These are phyloP conservation scores for Wiebesia pumilae DNA, from an alignment of 1,140 invertebrate genomes.

Conservation along the genomic window DNA sequence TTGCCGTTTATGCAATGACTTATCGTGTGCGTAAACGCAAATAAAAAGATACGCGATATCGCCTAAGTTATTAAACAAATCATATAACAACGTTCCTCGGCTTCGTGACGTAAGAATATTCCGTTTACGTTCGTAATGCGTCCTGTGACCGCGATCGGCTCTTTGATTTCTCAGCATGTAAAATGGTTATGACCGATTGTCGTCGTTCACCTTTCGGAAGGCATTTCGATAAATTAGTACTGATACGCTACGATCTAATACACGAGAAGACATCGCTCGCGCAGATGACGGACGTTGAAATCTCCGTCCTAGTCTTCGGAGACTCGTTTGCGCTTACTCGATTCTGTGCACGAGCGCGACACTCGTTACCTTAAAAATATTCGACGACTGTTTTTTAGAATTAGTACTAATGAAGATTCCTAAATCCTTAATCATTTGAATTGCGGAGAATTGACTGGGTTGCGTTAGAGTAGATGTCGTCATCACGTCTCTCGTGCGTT, in stretches of 20 bases:
- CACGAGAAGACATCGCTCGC: constrained; percentile 33
- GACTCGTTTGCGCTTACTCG: background rate
- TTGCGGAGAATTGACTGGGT: background rate
- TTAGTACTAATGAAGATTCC: no score
- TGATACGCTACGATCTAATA: background rate
- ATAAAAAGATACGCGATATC: background rate
- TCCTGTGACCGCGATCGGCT: background rate
- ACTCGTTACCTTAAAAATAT: background rate
- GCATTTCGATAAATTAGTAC: background rate
- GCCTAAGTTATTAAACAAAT: constrained; percentile 15
- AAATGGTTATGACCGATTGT: constrained; percentile 11
- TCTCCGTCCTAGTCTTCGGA: constrained; percentile 54
- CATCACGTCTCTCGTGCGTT: no score
- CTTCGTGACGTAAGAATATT: background rate
- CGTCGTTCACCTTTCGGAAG: background rate
- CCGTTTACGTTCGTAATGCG: background rate
- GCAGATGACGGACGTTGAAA: constrained; percentile 59
- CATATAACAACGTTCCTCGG: constrained; percentile 2
- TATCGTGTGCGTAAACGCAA: background rate
- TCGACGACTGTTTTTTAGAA: no score
- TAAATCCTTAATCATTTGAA: background rate
- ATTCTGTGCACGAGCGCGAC: background rate
- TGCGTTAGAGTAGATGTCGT: no score
- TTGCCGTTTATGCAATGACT: background rate
- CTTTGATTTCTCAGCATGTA: background rate